Conservation (phyloP, 2,888 invertebrate species). For the Amphipoea lucens region DNA sequence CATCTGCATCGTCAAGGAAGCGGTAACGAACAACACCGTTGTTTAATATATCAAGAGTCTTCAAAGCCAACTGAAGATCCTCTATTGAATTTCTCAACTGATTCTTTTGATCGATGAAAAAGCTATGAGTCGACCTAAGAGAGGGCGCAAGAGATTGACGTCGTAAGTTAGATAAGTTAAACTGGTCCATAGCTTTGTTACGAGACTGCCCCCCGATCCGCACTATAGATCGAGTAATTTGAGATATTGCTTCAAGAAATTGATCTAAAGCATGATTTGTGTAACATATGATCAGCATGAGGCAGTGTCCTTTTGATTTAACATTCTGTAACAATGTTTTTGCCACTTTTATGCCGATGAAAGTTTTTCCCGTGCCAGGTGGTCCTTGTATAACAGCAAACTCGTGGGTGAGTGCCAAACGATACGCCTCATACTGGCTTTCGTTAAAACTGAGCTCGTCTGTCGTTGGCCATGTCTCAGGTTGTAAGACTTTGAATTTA, state of each 20-base stretch:
- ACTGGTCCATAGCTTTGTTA: constrained; percentile 82
- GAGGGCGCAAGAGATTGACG: constrained; percentile 30
- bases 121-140: constrained; percentile 43
- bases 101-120: constrained; percentile 71
- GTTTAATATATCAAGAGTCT: constrained; percentile 72
- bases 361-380: constrained; percentile 96
- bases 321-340: constrained; percentile 91
- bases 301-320: constrained; percentile 70
- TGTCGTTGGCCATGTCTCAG: constrained; percentile 86
- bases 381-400: constrained; percentile 95
- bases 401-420: constrained; percentile 92
- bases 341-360: constrained; percentile 93
- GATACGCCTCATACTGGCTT: constrained; percentile 92
- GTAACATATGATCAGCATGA: constrained; percentile 94
- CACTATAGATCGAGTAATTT: constrained; percentile 90
- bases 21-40: constrained; percentile 73
- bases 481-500: constrained; percentile 72
- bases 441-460: constrained; percentile 89
- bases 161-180: constrained; percentile 85
- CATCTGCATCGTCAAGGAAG: constrained; percentile 42
- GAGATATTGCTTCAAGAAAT: constrained; percentile 93
- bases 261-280: constrained; percentile 97
- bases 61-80: constrained; percentile 70
- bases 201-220: constrained; percentile 93
- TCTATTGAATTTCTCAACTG: constrained; percentile 66